Base-by-base conservation (phyloP, 2,888 invertebrate genomes). In the Oxystoma pomonae region DNA sequence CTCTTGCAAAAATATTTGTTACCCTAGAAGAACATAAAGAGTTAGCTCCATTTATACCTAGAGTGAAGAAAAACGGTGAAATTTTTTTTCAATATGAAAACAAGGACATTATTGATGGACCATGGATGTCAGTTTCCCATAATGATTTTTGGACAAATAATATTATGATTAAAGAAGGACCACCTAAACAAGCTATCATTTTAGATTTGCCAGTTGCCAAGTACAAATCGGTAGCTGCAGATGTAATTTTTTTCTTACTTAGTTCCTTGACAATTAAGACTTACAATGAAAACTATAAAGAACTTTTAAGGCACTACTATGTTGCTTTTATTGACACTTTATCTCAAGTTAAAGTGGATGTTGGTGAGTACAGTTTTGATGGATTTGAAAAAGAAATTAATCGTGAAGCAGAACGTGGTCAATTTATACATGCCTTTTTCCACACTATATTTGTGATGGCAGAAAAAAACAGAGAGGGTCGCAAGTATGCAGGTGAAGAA, bases 61-160 rank as follows among this genome's bases (percentile, higher is more conserved):
- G 9, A 57, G 18, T 53, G 5, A 21, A 53, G 57, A 51, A 57
- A 35, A 16, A 16, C 7, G 7, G 12, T 35, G 35, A 35, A 7
- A 58, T 50, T 19, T 58, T 55, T 18, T 19, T 55, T 9, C 18
- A 19, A 16, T 16, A 59, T 16, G 12, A 1, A 9, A 0, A 17
- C 1, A 20, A 1, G 1, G 1, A 17, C 16, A 21, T 17, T 9
- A n/a, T 52, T 16, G 53, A 22, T 9, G 64, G 60, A 50, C 57
- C 57, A 16, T 65, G 65, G 65, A 53, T 1, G 16, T 21, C 62
- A 17, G 62, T 59, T 17, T 19, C 60, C 17, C 65, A 65, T 52
- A 57, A 21, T 12, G 65, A 65, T 35, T 65, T 65, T 58, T 65
- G 65, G 65, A 53, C 35, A 9, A 65, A 65, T 22, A 65, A 65